phyloP scores from a whole-genome alignment of 92 coral and sea anemone genomes.

The Epizoanthus stellaris region DNA sequence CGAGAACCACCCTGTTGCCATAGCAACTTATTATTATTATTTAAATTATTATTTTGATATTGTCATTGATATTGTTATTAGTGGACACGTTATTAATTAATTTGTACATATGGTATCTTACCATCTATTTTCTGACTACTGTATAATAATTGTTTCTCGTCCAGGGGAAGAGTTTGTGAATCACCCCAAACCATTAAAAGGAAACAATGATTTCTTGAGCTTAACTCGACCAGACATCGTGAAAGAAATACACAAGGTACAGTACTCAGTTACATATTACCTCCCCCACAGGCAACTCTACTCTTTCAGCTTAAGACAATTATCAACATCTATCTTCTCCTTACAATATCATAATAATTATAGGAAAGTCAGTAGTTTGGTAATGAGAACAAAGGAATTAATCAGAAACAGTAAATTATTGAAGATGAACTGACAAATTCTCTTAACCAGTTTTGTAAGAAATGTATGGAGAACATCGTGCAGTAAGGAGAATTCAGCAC shows the following conservation, averaged over 20 bases:
- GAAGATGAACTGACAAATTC: too few relatives aligned
- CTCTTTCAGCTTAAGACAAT: too few relatives aligned
- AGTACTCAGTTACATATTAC: background rate
- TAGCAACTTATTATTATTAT: too few relatives aligned
- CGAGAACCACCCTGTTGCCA: too few relatives aligned
- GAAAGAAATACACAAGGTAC: slow-evolving; percentile 89
- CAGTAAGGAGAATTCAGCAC: too few relatives aligned
- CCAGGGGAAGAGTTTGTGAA: slow-evolving; percentile 86
- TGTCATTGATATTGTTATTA: background rate
- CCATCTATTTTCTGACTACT: background rate
- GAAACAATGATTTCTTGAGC: slow-evolving; percentile 90
- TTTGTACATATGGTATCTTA: background rate
- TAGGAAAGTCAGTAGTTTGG: too few relatives aligned
- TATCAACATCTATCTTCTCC: too few relatives aligned
- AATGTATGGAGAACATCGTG: too few relatives aligned
- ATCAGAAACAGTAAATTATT: too few relatives aligned
- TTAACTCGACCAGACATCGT: slow-evolving; percentile 83
- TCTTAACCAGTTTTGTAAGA: too few relatives aligned
- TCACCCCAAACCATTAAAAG: slow-evolving; percentile 81
- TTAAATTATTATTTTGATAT: background rate
- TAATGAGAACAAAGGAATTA: too few relatives aligned
- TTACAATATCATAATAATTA: too few relatives aligned
- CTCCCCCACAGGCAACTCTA: background rate
- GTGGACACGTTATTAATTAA: background rate
- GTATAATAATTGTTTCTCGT: background rate